Conservation (phyloP, 2,888 invertebrate genomes). For the Microlaimidae sp. region DNA sequence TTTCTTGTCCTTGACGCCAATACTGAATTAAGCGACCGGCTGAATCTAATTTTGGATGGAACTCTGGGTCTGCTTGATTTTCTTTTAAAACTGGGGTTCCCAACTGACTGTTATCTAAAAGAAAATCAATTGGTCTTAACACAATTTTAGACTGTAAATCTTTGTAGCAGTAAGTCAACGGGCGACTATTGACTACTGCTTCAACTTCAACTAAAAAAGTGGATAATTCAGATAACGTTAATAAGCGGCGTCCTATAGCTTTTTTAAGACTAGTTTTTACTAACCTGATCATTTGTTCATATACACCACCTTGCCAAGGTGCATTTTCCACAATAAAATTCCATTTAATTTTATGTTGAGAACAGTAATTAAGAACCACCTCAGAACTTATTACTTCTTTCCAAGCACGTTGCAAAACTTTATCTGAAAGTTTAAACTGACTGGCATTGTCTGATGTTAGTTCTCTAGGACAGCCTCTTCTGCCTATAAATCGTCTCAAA, state of each 20-base stretch:
- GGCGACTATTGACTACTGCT: slow-evolving; percentile 31
- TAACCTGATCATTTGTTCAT: slow-evolving; percentile 36
- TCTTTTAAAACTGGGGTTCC: neutral
- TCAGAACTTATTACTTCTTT: no score
- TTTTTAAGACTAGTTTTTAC: slow-evolving; percentile 34
- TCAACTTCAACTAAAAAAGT: slow-evolving; percentile 29
- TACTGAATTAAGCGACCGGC: neutral
- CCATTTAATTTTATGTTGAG: slow-evolving; percentile 21
- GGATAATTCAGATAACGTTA: slow-evolving; percentile 31
- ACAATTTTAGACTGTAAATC: slow-evolving; percentile 15
- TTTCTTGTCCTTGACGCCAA: neutral
- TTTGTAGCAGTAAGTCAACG: slow-evolving; percentile 27
- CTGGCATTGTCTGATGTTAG: slow-evolving; percentile 34
- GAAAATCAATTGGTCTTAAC: slow-evolving; percentile 9
- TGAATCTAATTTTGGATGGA: neutral
- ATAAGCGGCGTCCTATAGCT: slow-evolving; percentile 35
- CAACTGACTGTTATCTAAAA: neutral
- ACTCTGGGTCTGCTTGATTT: neutral
- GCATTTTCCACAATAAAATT: slow-evolving; percentile 37
- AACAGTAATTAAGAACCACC: no score
- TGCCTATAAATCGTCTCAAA: slow-evolving; percentile 15
- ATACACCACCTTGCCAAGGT: slow-evolving; percentile 40
- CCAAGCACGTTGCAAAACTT: slow-evolving; percentile 24
- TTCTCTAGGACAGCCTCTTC: slow-evolving; percentile 11
- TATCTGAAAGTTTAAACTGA: slow-evolving; percentile 34